Conservation (phyloP, 2,113 vertebrate genomes). For the Pseudonaja textilis region DNA sequence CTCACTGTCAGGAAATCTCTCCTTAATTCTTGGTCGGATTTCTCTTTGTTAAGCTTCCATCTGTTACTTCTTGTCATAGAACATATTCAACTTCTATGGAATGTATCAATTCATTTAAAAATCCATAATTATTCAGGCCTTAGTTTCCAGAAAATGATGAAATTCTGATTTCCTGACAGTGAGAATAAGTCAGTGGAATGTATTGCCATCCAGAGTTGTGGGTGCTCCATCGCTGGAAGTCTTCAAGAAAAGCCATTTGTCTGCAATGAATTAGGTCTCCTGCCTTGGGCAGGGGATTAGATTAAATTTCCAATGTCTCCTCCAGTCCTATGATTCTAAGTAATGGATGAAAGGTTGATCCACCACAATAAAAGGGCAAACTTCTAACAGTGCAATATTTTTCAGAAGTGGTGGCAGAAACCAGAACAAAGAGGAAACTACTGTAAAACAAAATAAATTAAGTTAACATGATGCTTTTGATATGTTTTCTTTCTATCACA, state of each 20-base stretch:
- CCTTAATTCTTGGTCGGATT: no score
- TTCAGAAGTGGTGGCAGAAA: neutral
- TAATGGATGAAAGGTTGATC: neutral
- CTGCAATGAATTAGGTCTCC: no score
- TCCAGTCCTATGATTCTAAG: no score
- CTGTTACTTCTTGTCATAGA: no score
- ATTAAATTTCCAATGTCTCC: neutral
- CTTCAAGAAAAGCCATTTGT: no score
- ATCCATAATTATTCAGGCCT: neutral
- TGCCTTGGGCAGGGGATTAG: neutral
- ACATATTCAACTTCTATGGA: neutral
- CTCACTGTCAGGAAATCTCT: no score
- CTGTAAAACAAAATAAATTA: neutral
- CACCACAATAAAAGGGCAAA: neutral
- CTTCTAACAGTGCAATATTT: neutral
- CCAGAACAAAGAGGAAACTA: neutral
- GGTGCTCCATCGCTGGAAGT: no score
- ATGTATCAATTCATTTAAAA: neutral
- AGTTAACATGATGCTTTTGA: neutral
- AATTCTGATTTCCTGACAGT: no score
- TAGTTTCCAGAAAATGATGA: neutral
- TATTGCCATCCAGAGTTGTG: no score
- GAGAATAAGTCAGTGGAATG: no score
- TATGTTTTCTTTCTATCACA: neutral
- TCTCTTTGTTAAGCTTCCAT: no score